These are phyloP conservation scores for Rhorus exstirpatorius DNA, from an alignment of 2,888 invertebrate genomes.

Conservation along the genomic window DNA sequence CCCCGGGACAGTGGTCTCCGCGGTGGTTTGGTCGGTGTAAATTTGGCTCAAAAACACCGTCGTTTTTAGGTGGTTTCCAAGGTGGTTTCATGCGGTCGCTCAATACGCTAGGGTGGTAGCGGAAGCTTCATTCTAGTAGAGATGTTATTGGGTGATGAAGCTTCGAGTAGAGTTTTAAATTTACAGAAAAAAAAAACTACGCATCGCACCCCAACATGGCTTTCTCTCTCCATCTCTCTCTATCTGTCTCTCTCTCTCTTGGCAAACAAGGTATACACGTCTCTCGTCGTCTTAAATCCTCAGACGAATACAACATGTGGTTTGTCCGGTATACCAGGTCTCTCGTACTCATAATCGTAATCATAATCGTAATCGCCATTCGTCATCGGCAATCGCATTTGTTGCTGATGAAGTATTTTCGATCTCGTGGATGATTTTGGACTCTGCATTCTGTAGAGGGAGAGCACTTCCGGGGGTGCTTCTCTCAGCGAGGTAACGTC, in stretches of 20 bases:
- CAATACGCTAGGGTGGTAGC: too few species aligned
- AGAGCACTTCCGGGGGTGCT: slow-evolving; percentile 81
- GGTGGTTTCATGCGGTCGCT: too few species aligned
- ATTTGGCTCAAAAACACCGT: too few species aligned
- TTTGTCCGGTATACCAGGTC: slow-evolving; percentile 79
- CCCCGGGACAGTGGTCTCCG: too few species aligned
- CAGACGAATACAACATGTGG: slow-evolving; percentile 85
- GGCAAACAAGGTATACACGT: not conserved
- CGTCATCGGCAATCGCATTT: slow-evolving; percentile 61
- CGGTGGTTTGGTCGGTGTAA: too few species aligned
- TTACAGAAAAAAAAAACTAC: too few species aligned
- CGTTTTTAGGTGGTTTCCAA: too few species aligned
- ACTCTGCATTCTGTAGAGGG: slow-evolving; percentile 81
- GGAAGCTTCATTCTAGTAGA: too few species aligned
- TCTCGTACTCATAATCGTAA: slow-evolving; percentile 81
- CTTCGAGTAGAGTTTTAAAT: too few species aligned
- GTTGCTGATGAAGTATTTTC: slow-evolving; percentile 45
- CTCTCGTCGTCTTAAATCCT: slow-evolving; percentile 47
- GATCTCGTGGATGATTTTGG: slow-evolving; percentile 65
- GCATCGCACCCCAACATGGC: slow-evolving; percentile 2
- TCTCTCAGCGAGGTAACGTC: slow-evolving; percentile 82
- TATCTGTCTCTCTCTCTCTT: not conserved
- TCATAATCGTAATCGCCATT: slow-evolving; percentile 80
- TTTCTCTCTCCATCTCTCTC: not conserved
- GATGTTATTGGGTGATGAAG: too few species aligned